These are phyloP conservation scores for Theretra japonica DNA, from an alignment of 2,888 invertebrate genomes.

Conservation along the genomic window DNA sequence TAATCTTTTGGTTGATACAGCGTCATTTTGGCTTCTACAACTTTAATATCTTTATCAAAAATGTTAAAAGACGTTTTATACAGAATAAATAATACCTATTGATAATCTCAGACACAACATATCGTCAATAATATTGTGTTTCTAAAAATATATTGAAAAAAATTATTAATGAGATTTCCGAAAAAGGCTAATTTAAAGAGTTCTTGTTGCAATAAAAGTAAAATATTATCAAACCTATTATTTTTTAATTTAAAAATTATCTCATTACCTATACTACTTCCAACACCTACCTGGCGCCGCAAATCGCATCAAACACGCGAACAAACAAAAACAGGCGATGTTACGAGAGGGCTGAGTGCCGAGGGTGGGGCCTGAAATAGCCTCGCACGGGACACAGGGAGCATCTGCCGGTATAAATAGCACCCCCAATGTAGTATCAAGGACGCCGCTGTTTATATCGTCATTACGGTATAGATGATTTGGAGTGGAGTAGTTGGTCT, in stretches of 20 bases:
- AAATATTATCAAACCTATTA: no score
- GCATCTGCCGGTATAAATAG: slow-evolving; percentile 80
- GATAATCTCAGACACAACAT: no score
- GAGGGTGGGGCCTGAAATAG: slow-evolving; percentile 71
- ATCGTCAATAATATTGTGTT: no score
- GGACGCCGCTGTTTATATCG: slow-evolving; percentile 74
- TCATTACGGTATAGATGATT: slow-evolving; percentile 35
- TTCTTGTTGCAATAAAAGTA: no score
- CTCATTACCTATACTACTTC: slow-evolving; percentile 28
- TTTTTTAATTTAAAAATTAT: background rate
- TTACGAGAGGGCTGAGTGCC: slow-evolving; percentile 41
- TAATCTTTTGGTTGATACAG: no score
- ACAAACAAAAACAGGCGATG: slow-evolving; percentile 34
- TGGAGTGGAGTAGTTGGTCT: background rate
- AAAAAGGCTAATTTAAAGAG: no score
- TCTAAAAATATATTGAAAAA: no score
- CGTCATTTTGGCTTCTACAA: no score
- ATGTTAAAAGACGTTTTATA: no score
- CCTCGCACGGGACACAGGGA: slow-evolving; percentile 71
- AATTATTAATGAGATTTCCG: no score
- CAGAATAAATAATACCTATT: no score
- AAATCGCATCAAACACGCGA: slow-evolving; percentile 20
- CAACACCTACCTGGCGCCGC: background rate
- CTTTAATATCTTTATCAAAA: no score
- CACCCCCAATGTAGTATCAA: slow-evolving; percentile 83